A percentile compares a stretch with the other conserved stretches of the same genome.
These are phyloP conservation scores for Mungos mungo DNA, from an alignment of 2,113 vertebrate species.

Conservation along the genomic window DNA sequence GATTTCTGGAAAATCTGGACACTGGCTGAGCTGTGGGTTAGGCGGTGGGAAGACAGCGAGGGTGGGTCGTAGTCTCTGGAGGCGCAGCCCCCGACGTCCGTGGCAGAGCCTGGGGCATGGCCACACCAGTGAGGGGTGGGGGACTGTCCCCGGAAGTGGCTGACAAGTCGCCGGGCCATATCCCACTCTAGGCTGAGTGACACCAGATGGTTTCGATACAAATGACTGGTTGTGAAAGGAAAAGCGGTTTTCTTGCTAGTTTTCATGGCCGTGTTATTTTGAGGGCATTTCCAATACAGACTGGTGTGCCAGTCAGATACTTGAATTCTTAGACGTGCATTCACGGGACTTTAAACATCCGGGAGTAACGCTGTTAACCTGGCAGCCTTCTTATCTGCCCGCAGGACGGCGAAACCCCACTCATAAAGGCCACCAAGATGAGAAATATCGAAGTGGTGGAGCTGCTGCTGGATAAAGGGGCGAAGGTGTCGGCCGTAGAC, in stretches of 20 bases:
- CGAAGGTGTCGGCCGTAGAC: slow-evolving; percentile 96
- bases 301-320: background rate
- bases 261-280: background rate
- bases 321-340: background rate
- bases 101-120: background rate
- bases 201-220: background rate
- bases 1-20: background rate
- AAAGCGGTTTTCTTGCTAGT: background rate
- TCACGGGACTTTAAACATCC: background rate
- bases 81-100: background rate
- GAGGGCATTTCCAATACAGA: background rate
- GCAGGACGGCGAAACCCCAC: slow-evolving; percentile 96
- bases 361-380: background rate
- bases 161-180: fast-evolving
- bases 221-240: background rate
- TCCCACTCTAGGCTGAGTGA: background rate
- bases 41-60: background rate
- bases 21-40: background rate
- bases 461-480: slow-evolving; percentile 96
- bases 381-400: background rate
- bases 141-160: too few relatives aligned
- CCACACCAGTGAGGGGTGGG: too few relatives aligned
- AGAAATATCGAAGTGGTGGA: slow-evolving; percentile 98
- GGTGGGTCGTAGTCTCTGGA: background rate
- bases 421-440: slow-evolving; percentile 99